phyloP scores from a whole-genome alignment of 2,113 vertebrate species.

The Geococcyx californianus region DNA sequence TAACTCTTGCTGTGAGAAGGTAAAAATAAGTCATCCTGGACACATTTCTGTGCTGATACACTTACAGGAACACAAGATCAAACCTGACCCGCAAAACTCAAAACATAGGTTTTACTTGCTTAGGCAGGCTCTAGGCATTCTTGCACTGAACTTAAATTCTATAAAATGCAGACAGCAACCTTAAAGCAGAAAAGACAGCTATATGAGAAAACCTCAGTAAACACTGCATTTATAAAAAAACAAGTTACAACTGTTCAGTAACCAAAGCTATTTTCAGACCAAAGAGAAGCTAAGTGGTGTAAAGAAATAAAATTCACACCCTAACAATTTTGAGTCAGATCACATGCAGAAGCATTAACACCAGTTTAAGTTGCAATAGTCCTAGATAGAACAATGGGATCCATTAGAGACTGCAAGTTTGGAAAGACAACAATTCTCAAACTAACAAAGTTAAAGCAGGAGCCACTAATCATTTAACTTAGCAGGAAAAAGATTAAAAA shows the following conservation, averaged over 20 bases:
- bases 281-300: neutral
- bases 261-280: neutral
- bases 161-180: neutral
- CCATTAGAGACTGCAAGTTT: rapidly evolving
- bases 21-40: neutral
- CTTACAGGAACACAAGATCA: neutral
- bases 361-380: neutral
- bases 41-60: neutral
- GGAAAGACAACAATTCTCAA: neutral
- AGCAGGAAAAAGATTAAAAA: neutral
- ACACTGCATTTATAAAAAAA: neutral
- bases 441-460: neutral
- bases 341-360: neutral
- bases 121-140: neutral
- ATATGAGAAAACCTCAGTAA: neutral
- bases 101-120: neutral
- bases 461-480: neutral
- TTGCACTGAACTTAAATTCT: neutral
- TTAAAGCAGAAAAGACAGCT: neutral
- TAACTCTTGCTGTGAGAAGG: neutral
- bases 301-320: neutral
- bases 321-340: neutral
- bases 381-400: too few relatives aligned
- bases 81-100: neutral
- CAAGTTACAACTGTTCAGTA: neutral